Base-by-base conservation (phyloP, 2,113 vertebrate genomes). In the Pterocles burchelli region DNA sequence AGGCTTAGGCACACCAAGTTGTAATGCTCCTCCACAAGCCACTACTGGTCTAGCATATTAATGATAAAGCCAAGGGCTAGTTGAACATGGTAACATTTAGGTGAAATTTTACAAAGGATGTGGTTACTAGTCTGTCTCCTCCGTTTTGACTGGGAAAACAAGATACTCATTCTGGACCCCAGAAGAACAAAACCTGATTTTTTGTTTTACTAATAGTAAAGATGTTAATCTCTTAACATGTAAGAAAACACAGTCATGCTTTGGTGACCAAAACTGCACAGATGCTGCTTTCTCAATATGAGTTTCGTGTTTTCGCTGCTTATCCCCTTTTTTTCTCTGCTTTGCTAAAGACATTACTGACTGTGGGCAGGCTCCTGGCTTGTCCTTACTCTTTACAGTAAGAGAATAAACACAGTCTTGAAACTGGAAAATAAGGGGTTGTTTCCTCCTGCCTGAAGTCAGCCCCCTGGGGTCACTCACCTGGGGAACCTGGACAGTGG, bases 11-110 rank as follows among this genome's bases (percentile, higher is more conserved):
- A 78, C 49, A 63, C 51, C 5, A 3, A 89, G 75, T 66, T 1
- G 2, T 65, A 82, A 72, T 57, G 63, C 59, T 93, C 43, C 70
- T 85, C 77, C 38, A 49, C 25, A 48, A 86, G 62, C 45, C 58
- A 45, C 41, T 63, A 57, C 57, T 91, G 73, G 58, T 29, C 74
- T 57, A 73, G 58, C n/a, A 57, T 41, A 75, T 49, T 65, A 82
- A 95, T 85, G 84, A 55, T 26, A 57, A 82, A 93, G 91, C 71
- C 57, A 70, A 90, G 62, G 55, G 29, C 67, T 85, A 80, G 87
- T 72, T 95, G 71, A 84, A 94, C 74, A 52, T 65, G 41, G 45
- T 87, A 70, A 65, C 31, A 20, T 55, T 13, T 52, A 76, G 68
- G 48, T 82, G 61, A 76, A 59, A 81, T 93, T 83, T 67, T 87